A percentile compares a stretch with the other conserved stretches of the same genome.
phyloP scores from a whole-genome alignment of 2,888 invertebrate species.

The Scaptomyza cyrtandrae region DNA sequence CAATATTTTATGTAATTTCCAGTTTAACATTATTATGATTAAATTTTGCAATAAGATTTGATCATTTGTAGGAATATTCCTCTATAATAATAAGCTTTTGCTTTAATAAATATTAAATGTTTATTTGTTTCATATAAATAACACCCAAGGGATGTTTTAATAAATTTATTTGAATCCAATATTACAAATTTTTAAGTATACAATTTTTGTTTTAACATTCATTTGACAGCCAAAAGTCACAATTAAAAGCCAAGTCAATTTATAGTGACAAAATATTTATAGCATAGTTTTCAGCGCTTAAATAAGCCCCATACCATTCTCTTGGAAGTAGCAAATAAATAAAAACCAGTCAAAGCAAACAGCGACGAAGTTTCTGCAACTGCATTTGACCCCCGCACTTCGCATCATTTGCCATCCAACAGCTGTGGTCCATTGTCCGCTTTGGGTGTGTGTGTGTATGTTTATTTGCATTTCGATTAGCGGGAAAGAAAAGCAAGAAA shows the following conservation, averaged over 20 bases:
- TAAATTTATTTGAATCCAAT: too few species aligned
- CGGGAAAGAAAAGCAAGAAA: not conserved
- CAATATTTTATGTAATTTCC: too few species aligned
- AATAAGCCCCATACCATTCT: too few species aligned
- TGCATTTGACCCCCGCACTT: conserved; percentile 21
- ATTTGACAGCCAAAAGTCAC: too few species aligned
- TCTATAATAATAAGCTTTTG: not conserved
- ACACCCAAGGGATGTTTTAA: too few species aligned
- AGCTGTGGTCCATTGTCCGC: conserved; percentile 21
- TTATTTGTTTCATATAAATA: not conserved
- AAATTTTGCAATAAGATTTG: too few species aligned
- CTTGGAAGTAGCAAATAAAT: not conserved
- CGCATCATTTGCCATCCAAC: conserved; percentile 25
- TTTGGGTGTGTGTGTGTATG: conserved; percentile 25
- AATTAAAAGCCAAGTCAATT: not conserved
- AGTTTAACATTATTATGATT: too few species aligned
- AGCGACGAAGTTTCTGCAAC: conserved; percentile 13
- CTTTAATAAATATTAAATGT: not conserved
- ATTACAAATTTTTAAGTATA: too few species aligned
- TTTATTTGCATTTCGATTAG: conserved; percentile 53
- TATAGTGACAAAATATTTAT: not conserved
- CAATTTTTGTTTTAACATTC: too few species aligned
- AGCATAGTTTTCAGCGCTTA: conserved; percentile 4
- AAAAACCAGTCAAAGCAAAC: conserved; percentile 18
- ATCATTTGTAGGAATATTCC: too few species aligned